phyloP scores from a whole-genome alignment of 2,888 invertebrate genomes.

The Seira musarum region DNA sequence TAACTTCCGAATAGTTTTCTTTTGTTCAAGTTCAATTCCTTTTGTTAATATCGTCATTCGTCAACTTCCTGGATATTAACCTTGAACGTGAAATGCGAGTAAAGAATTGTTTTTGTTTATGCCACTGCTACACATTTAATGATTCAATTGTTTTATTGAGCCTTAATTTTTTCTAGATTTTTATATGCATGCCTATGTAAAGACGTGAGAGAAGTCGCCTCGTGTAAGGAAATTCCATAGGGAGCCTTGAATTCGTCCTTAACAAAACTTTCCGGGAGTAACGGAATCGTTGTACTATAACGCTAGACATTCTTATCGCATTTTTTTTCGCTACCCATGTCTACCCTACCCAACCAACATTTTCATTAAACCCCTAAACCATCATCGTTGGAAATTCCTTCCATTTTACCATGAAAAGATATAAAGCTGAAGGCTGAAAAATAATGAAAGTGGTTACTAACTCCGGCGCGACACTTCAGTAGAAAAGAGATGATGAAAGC shows the following conservation, averaged over 20 bases:
- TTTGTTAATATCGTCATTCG: no score
- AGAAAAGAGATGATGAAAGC: no score
- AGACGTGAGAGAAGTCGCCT: background rate
- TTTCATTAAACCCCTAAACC: slow-evolving; percentile 9
- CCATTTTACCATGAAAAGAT: no score
- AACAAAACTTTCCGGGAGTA: slow-evolving; percentile 20
- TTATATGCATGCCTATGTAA: no score
- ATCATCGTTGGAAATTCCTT: background rate
- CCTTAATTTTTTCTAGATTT: slow-evolving; percentile 14
- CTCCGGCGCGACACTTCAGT: background rate
- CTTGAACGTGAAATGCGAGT: background rate
- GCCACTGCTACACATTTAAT: background rate
- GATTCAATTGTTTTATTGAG: background rate
- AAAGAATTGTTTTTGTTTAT: slow-evolving; percentile 10
- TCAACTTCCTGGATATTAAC: slow-evolving; percentile 17
- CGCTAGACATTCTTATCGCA: background rate
- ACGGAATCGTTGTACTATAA: background rate
- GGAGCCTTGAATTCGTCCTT: slow-evolving; percentile 25
- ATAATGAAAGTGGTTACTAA: slow-evolving; percentile 10
- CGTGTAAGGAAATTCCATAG: background rate
- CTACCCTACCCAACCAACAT: background rate
- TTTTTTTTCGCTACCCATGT: background rate
- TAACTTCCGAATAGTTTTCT: background rate
- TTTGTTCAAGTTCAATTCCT: background rate
- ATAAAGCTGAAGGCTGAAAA: slow-evolving; percentile 13